Percentiles rank a stretch among this genome's conserved stretches.
Conservation (phyloP, 2,113 vertebrate genomes). For the Trachemys scripta region DNA sequence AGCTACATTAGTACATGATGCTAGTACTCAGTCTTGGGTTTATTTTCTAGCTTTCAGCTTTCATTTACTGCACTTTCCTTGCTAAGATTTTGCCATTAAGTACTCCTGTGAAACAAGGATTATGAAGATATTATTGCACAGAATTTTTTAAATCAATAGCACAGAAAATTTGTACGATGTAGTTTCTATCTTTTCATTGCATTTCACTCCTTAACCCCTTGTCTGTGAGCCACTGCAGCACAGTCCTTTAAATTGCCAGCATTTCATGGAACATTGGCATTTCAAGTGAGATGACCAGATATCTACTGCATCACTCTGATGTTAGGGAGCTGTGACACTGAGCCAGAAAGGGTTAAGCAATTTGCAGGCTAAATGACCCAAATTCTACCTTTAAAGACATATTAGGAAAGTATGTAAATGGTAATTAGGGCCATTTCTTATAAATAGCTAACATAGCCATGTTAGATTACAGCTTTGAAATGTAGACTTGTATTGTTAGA, state of each 20-base stretch:
- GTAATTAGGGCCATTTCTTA: too few relatives aligned
- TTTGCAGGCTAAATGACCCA: too few relatives aligned
- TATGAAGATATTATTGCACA: neutral
- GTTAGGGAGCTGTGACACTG: neutral
- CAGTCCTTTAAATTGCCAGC: neutral
- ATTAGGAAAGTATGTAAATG: too few relatives aligned
- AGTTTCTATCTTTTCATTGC: neutral
- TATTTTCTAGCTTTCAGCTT: conserved; percentile 25
- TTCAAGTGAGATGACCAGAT: neutral
- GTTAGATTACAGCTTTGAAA: too few relatives aligned
- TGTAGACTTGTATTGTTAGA: too few relatives aligned
- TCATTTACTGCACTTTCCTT: neutral
- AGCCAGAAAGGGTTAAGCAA: too few relatives aligned
- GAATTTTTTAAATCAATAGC: neutral
- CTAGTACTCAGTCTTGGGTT: neutral
- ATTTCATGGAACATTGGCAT: neutral
- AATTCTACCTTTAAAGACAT: too few relatives aligned
- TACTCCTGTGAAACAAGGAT: neutral
- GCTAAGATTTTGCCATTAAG: conserved; percentile 7
- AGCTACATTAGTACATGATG: neutral
- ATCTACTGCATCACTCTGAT: neutral
- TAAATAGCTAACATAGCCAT: too few relatives aligned
- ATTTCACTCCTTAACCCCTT: neutral
- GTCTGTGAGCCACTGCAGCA: neutral
- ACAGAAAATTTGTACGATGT: neutral